Base-by-base conservation (phyloP, 2,888 invertebrate genomes). In the Tinea semifulvella region DNA sequence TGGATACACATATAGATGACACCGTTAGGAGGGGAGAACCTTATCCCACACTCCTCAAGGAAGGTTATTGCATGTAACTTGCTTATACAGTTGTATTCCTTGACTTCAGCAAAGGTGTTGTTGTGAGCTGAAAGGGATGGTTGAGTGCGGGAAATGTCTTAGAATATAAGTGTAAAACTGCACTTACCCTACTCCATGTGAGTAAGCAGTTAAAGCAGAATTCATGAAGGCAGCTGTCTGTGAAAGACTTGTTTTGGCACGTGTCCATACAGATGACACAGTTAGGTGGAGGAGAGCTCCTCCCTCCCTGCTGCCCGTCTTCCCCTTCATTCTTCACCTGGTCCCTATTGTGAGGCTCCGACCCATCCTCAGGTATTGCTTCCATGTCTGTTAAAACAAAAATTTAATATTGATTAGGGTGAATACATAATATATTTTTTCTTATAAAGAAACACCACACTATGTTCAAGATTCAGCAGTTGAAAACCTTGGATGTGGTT, bases 121-220 rank as follows among this genome's bases (percentile, higher is more conserved):
- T n/a, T n/a, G n/a, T n/a, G n/a, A n/a, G n/a, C n/a, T n/a, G n/a
- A n/a, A n/a, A n/a, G n/a, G n/a, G n/a, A n/a, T n/a, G n/a, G n/a
- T n/a, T n/a, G n/a, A n/a, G n/a, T n/a, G n/a, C n/a, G n/a, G n/a
- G n/a, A n/a, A n/a, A n/a, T n/a, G n/a, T 22, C 6, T 22, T 22
- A 5, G 8, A 22, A n/a, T n/a, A n/a, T n/a, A n/a, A n/a, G n/a
- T n/a, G n/a, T 22, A 5, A 22, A 8, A 22, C 8, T 17, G 10
- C 6, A 36, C 58, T 56, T 64, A 89, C 90, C 83, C 93, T 95
- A 46, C 96, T 95, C 97, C 97, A 98, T 61, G 94, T 92, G 48
- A 94, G 72, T 20, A 98, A 82, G 63, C 97, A 98, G 52, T 88
- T 89, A 64, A 96, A 97, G 67, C 97, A 98, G 68, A 97, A 98